Evolutionary conservation across 2,888 invertebrate genomes (phyloP).

Genomic region (Catocala fraxini): DNA sequence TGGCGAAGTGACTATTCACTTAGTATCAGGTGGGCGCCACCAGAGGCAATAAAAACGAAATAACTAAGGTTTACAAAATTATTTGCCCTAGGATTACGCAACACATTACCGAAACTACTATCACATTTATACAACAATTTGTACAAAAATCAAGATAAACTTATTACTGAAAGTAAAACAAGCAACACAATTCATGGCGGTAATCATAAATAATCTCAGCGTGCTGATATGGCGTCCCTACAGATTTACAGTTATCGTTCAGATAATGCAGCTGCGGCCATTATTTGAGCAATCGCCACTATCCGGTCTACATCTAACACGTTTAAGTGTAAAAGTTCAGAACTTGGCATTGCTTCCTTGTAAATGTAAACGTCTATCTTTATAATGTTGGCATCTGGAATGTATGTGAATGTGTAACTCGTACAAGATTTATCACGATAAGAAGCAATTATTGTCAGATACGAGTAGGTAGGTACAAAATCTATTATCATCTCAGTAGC

Average conservation of each 20-base stretch:
- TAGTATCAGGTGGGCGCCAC: too few species aligned
- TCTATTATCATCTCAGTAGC: too few species aligned
- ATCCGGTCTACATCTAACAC: not conserved
- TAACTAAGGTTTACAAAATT: too few species aligned
- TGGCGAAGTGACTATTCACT: too few species aligned
- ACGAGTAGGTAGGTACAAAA: too few species aligned
- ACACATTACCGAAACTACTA: too few species aligned
- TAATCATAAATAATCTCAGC: constrained; percentile 15
- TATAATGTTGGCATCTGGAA: constrained; percentile 8
- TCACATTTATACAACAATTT: too few species aligned
- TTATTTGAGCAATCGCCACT: constrained; percentile 7
- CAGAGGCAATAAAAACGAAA: too few species aligned
- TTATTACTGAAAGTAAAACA: constrained; percentile 3
- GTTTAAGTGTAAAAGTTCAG: constrained; percentile 6
- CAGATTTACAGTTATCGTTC: constrained; percentile 11
- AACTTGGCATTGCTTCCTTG: constrained; percentile 10
- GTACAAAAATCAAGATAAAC: not conserved
- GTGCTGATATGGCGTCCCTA: constrained; percentile 17
- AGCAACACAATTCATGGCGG: constrained; percentile 4
- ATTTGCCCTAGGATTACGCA: too few species aligned
- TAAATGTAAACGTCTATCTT: constrained; percentile 9
- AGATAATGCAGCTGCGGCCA: constrained; percentile 5
- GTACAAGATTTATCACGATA: not conserved
- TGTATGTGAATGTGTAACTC: constrained; percentile 7
- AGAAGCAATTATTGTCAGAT: too few species aligned